Conservation (phyloP, 2,113 vertebrate genomes). For the Anarhynchus alexandrinus region DNA sequence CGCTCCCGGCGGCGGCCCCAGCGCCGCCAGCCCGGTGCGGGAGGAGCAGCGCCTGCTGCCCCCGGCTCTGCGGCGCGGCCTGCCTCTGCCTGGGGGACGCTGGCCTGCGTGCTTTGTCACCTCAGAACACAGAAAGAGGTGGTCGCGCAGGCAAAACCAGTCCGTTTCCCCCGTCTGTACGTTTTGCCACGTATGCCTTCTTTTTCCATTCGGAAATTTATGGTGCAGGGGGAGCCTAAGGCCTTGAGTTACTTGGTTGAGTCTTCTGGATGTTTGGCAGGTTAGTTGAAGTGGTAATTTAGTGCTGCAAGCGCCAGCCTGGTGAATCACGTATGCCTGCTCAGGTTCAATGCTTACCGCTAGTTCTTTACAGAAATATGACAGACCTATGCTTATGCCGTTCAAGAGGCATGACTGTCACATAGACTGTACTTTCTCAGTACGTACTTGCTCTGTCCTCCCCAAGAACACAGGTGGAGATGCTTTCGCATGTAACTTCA, state of each 20-base stretch:
- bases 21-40: too few species aligned
- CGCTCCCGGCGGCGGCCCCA: neutral
- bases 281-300: neutral
- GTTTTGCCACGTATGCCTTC: neutral
- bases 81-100: fast-evolving
- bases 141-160: neutral
- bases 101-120: fast-evolving
- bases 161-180: fast-evolving
- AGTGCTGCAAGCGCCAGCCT: neutral
- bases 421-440: fast-evolving
- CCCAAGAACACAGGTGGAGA: fast-evolving
- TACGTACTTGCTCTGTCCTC: neutral
- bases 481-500: neutral
- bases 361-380: fast-evolving
- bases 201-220: neutral
- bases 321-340: neutral
- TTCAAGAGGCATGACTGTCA: neutral
- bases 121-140: fast-evolving
- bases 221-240: neutral
- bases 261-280: neutral
- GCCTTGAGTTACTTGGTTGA: neutral
- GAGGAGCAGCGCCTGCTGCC: neutral
- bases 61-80: neutral
- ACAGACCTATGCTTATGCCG: fast-evolving
- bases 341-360: fast-evolving